Percentiles rank a stretch among this genome's conserved stretches.
Evolutionary conservation across 2,113 vertebrate genomes (phyloP).

Genomic region (Gila orcuttii): DNA sequence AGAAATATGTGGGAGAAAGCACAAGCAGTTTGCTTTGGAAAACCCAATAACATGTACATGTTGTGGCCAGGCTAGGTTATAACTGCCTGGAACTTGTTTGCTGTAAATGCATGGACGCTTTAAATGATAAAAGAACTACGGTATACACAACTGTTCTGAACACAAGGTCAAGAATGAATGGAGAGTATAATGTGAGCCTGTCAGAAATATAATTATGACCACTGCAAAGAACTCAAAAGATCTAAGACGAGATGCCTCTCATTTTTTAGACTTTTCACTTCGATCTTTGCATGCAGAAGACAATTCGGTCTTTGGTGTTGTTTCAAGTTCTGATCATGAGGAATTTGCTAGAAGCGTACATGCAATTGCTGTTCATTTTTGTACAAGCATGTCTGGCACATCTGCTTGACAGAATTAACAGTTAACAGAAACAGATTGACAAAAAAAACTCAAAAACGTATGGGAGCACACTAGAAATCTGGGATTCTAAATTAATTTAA

Average conservation of each 20-base stretch:
- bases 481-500: not conserved
- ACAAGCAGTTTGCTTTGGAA: not conserved
- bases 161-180: not conserved
- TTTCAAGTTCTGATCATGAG: not conserved
- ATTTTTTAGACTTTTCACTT: not conserved
- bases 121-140: not conserved
- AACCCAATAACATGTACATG: not conserved
- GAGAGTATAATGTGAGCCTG: not conserved
- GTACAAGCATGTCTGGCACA: not conserved
- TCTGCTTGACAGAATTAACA: not conserved
- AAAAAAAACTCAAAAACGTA: not conserved
- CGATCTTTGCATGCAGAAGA: not conserved
- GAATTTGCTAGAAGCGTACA: slow-evolving; percentile 18
- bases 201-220: not conserved
- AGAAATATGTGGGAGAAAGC: not conserved
- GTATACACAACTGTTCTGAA: not conserved
- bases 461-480: not conserved
- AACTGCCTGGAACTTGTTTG: not conserved
- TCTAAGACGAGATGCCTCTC: not conserved
- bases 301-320: not conserved
- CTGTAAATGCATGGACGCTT: not conserved
- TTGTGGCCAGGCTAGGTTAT: not conserved
- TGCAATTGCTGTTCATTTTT: not conserved
- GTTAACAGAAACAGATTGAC: slow-evolving; percentile 13
- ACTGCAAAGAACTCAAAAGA: not conserved